Base-by-base conservation (phyloP, 2,113 vertebrate species). In the Callospermophilus lateralis region DNA sequence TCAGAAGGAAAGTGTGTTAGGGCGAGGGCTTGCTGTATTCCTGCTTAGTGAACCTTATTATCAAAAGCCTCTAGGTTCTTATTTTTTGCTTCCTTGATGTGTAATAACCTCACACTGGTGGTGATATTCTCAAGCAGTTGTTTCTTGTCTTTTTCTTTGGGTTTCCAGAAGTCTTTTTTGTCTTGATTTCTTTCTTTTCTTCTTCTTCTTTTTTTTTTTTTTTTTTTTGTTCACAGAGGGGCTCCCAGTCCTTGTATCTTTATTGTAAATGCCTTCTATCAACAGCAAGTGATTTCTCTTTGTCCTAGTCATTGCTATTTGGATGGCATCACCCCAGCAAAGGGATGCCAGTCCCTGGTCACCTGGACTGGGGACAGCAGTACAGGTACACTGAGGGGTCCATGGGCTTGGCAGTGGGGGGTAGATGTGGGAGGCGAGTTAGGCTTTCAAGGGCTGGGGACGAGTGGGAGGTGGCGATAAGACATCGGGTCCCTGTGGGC, bases 21-120 rank as follows among this genome's bases (percentile, higher is more conserved):
- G 55, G 39, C 34, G 19, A 65, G 28, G 22, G 20, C 32, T 58
- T 89, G 73, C 84, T 45, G 24, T 24, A 28, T 9, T 20, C 26
- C 34, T 61, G 89, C 39, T 96, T 85, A 93, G 78, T 92, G 88
- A 53, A 94, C 37, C 22, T n/a, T 61, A 67, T 81, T 34, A 88
- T 91, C 93, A 72, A 90, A 96, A 74, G 26, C 67, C 32, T 83
- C 37, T 10, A 58, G 42, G 22, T 61, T 67, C 63, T 92, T 26
- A 70, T 8, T 4, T 68, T 80, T 37, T 37, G 65, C 34, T 10
- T 89, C 42, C 65, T 90, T 85, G 51, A 28, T 72, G 86, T 89
- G 28, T 84, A 73, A 89, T 65, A 74, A 90, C 81, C 39, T 26
- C 70, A 73, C 16, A 37, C 13, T 4, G 11, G 42, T 17, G 32